phyloP scores from a whole-genome alignment of 2,797 vertebrate genomes.

The Microctenopoma steveboyesi region DNA sequence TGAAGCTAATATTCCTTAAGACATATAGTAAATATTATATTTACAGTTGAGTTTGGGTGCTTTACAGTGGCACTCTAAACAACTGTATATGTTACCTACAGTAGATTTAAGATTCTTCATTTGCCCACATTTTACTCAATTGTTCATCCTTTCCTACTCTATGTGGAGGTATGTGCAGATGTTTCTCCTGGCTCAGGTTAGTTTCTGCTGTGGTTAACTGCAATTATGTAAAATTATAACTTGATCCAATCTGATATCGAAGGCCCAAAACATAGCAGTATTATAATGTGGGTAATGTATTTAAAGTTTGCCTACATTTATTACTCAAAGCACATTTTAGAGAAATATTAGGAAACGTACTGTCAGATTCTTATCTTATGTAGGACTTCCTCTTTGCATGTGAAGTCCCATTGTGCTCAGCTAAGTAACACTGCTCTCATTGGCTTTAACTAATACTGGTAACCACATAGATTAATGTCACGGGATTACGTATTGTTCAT shows the following conservation, averaged over 20 bases:
- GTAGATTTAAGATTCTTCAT: no score
- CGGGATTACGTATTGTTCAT: not conserved
- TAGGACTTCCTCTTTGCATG: not conserved
- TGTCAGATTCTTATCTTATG: constrained; percentile 6
- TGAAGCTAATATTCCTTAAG: no score
- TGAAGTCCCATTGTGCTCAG: constrained; percentile 7
- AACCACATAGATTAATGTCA: constrained; percentile 7
- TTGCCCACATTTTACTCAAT: constrained; percentile 45
- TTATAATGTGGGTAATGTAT: constrained; percentile 36
- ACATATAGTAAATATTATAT: no score
- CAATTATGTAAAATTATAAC: constrained; percentile 72
- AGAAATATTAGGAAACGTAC: constrained; percentile 34
- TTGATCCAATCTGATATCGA: constrained; percentile 65
- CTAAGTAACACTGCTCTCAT: not conserved
- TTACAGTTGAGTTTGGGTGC: no score
- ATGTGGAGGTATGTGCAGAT: constrained; percentile 57
- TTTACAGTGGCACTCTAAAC: no score
- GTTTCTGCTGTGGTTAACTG: constrained; percentile 67
- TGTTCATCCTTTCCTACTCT: constrained; percentile 26
- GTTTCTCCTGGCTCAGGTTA: constrained; percentile 59
- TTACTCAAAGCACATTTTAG: constrained; percentile 24
- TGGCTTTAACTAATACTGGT: not conserved
- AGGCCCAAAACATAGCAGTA: constrained; percentile 44
- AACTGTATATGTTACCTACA: no score
- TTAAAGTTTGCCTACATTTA: constrained; percentile 23